A percentile compares a stretch with the other conserved stretches of the same genome.
phyloP scores from a whole-genome alignment of 2,797 vertebrate species.

The Sebastes miniatus region DNA sequence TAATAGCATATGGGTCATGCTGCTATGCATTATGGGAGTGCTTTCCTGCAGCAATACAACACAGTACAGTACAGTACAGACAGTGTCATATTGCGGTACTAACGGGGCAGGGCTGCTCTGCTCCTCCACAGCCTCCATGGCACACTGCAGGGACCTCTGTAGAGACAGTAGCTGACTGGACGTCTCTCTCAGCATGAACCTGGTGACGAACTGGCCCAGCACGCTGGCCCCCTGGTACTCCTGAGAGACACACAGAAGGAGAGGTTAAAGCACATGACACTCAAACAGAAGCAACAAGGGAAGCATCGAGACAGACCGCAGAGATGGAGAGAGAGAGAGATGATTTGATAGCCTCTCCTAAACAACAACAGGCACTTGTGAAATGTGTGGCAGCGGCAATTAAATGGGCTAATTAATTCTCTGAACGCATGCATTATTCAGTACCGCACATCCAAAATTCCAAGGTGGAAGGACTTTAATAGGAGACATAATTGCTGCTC shows the following conservation, averaged over 20 bases:
- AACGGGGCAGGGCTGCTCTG: conserved; percentile 88
- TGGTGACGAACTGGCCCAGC: conserved; percentile 94
- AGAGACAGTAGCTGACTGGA: conserved; percentile 92
- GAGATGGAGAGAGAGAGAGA: background rate
- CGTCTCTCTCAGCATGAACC: conserved; percentile 92
- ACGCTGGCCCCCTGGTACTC: conserved; percentile 91
- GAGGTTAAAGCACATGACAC: background rate
- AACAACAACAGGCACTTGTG: conserved; percentile 13
- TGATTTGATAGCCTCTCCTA: conserved; percentile 3
- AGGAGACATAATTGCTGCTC: conserved; percentile 34
- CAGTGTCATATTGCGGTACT: conserved; percentile 45
- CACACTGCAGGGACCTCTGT: conserved; percentile 91
- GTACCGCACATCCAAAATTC: background rate
- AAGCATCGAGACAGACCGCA: background rate
- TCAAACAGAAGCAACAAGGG: background rate
- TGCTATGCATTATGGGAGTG: too few species aligned
- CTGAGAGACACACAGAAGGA: conserved; percentile 67
- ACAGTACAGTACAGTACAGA: background rate
- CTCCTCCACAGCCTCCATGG: conserved; percentile 92
- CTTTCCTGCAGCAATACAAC: background rate
- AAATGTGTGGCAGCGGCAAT: conserved; percentile 33
- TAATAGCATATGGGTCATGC: background rate
- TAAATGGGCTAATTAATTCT: conserved; percentile 37
- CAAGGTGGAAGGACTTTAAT: conserved; percentile 41
- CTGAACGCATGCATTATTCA: conserved; percentile 48